Evolutionary conservation across 2,797 vertebrate species (phyloP).

Genomic region (Karalla daura): DNA sequence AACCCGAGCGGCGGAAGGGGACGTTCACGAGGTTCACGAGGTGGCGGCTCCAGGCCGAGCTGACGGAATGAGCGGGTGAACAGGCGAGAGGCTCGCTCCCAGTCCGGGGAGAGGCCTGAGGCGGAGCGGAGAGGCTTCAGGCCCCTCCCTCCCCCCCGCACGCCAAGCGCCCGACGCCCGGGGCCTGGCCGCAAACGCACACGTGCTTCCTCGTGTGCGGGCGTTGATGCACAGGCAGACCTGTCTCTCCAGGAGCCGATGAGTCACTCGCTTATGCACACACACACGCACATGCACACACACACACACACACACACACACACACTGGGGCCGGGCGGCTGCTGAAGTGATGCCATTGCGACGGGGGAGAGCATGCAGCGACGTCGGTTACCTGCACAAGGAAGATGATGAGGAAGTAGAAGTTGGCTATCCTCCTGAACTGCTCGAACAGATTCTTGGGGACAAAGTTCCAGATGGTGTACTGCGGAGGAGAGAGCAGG

Average conservation of each 20-base stretch:
- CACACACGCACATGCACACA: background rate
- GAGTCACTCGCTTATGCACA: constrained; percentile 41
- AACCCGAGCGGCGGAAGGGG: too few species aligned
- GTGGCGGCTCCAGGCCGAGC: constrained; percentile 45
- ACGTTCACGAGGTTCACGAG: too few species aligned
- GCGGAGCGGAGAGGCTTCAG: too few species aligned
- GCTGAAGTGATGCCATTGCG: too few species aligned
- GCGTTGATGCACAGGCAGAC: constrained; percentile 46
- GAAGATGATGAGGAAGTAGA: constrained; percentile 99
- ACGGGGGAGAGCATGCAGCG: background rate
- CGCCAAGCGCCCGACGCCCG: constrained; percentile 27
- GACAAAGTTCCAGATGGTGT: constrained; percentile 98
- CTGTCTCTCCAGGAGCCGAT: constrained; percentile 37
- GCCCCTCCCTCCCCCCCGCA: too few species aligned
- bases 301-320: background rate
- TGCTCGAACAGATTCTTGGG: constrained; percentile 99
- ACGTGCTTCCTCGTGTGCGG: constrained; percentile 40
- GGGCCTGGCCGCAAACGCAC: constrained; percentile 37
- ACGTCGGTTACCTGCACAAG: constrained; percentile 93
- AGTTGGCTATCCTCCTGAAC: constrained; percentile 99
- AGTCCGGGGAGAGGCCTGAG: constrained; percentile 41
- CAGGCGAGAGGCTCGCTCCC: constrained; percentile 37
- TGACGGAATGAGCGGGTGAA: constrained; percentile 53
- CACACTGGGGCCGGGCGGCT: background rate
- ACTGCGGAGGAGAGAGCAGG: constrained; percentile 82